Evolutionary conservation across 2,113 vertebrate genomes (phyloP).

Genomic region (Sinocyclocheilus grahami): DNA sequence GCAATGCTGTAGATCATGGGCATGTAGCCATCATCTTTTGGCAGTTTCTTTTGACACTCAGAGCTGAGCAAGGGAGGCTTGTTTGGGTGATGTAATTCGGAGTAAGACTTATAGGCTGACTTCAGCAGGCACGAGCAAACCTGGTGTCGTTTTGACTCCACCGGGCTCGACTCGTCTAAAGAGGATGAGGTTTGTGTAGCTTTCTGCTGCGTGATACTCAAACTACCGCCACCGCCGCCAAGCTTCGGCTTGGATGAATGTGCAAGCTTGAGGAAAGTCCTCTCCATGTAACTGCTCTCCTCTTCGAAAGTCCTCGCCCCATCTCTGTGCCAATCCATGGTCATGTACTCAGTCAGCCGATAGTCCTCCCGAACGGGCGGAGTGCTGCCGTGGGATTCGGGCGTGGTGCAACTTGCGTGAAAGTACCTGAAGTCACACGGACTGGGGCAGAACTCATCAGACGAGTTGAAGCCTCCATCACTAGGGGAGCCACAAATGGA

Average conservation of each 20-base stretch:
- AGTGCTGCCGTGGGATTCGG: slow-evolving; percentile 86
- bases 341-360: slow-evolving; percentile 86
- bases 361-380: slow-evolving; percentile 80
- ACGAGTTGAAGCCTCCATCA: slow-evolving; percentile 89
- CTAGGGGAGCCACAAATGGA: slow-evolving; percentile 92
- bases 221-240: slow-evolving; percentile 75
- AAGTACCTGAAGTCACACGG: slow-evolving; percentile 81
- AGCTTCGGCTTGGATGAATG: slow-evolving; percentile 88
- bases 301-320: slow-evolving; percentile 47
- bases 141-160: slow-evolving; percentile 77
- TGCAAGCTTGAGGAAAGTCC: slow-evolving; percentile 86
- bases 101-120: slow-evolving; percentile 90
- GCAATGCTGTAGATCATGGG: slow-evolving; percentile 82
- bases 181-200: slow-evolving; percentile 83
- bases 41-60: slow-evolving; percentile 58
- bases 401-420: slow-evolving; percentile 85
- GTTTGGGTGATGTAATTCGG: slow-evolving; percentile 71
- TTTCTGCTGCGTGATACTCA: slow-evolving; percentile 71
- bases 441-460: slow-evolving; percentile 91
- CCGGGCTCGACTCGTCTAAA: slow-evolving; percentile 86
- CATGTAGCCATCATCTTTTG: slow-evolving; percentile 86
- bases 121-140: slow-evolving; percentile 82
- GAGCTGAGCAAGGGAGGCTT: slow-evolving; percentile 56
- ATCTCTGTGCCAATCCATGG: slow-evolving; percentile 81
- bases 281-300: slow-evolving; percentile 70